Base-by-base conservation (phyloP, 2,888 invertebrate species). In the Hydrotaea cyrtoneurina region DNA sequence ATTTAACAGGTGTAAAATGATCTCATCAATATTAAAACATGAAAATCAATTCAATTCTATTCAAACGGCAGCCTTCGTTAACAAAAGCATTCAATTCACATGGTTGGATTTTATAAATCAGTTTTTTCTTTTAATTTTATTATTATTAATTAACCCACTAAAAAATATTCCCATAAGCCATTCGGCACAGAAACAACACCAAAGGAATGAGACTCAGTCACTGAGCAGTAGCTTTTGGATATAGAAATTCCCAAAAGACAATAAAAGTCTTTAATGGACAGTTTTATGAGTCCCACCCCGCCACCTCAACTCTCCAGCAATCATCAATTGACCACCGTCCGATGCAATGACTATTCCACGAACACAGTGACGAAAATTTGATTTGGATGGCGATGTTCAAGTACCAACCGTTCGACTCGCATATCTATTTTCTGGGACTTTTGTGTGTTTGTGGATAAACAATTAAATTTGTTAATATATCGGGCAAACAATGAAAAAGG, bases 381-480 rank as follows among this genome's bases (percentile, higher is more conserved):
- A 79, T 43, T 82, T 82, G 64, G 62, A 76, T 64, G 13, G 80
- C 71, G 62, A 78, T 72, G 13, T 43, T 77, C 53, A 77, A 80
- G 73, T 50, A 83, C 15, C 43, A 57, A 66, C 59, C 74, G 74
- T 31, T 74, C 43, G 46, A 23, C 71, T 19, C 13, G 57, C 36
- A n/a, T 39, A 13, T 11, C 31, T 19, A 21, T 26, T 26, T 15
- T 31, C n/a, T 39, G 21, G 11, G 31, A 26, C 39, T n/a, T 31
- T 62, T 17, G n/a, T n/a, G n/a, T n/a, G n/a, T n/a, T n/a, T n/a
- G n/a, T 64, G 21, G 62, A 78, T 77, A 77, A 71, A 80, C 74
- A 82, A 85, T 82, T 82, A 82, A 85, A 82, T 71, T 82, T 82
- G 85, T 85, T 80, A 85, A 85, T 85, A 82, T 82, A 80, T 82